phyloP scores from a whole-genome alignment of 2,797 vertebrate species.

The Melopsittacus undulatus region DNA sequence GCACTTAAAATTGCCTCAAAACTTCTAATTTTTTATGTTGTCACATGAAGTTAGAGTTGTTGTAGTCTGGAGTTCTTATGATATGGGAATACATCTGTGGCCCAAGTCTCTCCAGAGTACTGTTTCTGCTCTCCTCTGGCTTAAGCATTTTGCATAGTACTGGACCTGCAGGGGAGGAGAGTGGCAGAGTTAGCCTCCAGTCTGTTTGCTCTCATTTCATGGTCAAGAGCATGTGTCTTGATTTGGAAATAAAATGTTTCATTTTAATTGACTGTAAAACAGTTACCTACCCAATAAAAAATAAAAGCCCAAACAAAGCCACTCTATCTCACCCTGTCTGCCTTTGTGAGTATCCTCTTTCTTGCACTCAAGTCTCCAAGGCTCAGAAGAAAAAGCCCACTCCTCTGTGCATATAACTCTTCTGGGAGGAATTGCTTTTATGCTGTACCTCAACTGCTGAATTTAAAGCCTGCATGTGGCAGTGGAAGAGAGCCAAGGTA shows the following conservation, averaged over 20 bases:
- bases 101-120: background rate
- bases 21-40: too few relatives aligned
- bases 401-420: background rate
- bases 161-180: background rate
- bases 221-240: background rate
- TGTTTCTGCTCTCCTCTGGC: background rate
- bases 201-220: background rate
- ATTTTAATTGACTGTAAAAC: background rate
- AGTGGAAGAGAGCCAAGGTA: background rate
- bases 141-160: background rate
- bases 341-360: background rate
- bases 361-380: background rate
- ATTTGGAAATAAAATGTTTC: background rate
- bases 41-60: background rate
- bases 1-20: background rate
- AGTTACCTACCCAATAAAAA: background rate
- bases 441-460: background rate
- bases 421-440: background rate
- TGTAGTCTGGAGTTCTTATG: background rate
- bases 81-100: background rate
- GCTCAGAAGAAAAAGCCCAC: background rate
- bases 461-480: background rate
- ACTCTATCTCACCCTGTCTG: background rate
- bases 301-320: background rate
- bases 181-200: background rate